phyloP scores from a whole-genome alignment of 2,113 vertebrate genomes.

The Tyto alba region DNA sequence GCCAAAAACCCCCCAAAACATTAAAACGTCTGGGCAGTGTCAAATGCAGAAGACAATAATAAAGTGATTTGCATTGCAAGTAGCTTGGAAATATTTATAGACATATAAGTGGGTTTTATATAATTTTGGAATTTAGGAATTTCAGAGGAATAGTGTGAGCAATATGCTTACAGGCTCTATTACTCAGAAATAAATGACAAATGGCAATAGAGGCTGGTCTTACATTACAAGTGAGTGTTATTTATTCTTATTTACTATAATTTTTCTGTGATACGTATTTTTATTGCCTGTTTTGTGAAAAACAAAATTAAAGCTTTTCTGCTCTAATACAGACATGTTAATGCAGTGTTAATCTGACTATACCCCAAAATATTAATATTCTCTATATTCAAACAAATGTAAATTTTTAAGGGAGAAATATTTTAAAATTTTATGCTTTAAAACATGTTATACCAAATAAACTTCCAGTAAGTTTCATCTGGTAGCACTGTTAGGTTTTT shows the following conservation, averaged over 20 bases:
- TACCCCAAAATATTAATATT: background rate
- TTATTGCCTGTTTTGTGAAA: background rate
- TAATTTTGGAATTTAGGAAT: background rate
- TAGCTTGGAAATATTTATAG: slow-evolving; percentile 1
- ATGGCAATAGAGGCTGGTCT: background rate
- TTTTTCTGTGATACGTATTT: background rate
- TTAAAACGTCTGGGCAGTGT: background rate
- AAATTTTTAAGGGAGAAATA: background rate
- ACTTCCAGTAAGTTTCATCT: background rate
- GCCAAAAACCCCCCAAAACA: background rate
- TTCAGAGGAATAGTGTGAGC: background rate
- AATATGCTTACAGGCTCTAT: background rate
- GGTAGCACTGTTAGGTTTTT: background rate
- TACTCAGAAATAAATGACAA: background rate
- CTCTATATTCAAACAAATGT: background rate
- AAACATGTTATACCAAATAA: background rate
- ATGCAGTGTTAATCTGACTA: background rate
- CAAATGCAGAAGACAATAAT: background rate
- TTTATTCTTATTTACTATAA: background rate
- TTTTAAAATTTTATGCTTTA: background rate
- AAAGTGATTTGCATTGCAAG: slow-evolving; percentile 14
- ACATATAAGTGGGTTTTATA: background rate
- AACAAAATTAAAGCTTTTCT: background rate
- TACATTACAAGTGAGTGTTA: background rate
- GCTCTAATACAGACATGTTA: background rate